Evolutionary conservation across 2,888 invertebrate species (phyloP), one percentile per base, ranked within the genome.

Genomic region (Fissipunctia ypsillon): DNA sequence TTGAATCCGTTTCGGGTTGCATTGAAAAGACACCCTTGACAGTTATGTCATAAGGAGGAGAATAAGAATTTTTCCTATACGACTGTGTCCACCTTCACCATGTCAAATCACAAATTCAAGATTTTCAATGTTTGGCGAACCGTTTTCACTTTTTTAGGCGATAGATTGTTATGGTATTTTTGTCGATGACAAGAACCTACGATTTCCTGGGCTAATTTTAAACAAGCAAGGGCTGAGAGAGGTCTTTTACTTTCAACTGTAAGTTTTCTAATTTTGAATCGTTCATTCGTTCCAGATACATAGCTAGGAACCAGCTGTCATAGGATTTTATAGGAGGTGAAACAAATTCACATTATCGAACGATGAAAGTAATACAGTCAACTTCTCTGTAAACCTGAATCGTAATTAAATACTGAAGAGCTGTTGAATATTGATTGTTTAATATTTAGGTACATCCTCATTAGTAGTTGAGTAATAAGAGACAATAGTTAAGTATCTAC

Each of bases 401-500:
- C 71, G 22, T 50, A n/a, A 12, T 25, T 48, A 7, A 41, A 4
- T 16, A 12, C n/a, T 28, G n/a, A 56, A 16, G 14, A 48, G 38
- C 31, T 57, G 48, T 48, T 59, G 48, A 59, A 43, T 22, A 73
- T 73, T 19, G 35, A 35, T n/a, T n/a, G n/a, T n/a, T n/a, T n/a
- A n/a, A n/a, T n/a, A n/a, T n/a, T n/a, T 10, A 22, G 22, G 50
- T 14, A n/a, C 10, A 4, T 25, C 4, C 16, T 48, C 10, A 5
- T 31, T 9, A 0, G 38, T 28, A 10, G 19, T 66, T 43, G 43
- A 52, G 43, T 38, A 61, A 54, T 28, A 48, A 4, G 9, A 56
- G n/a, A 56, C 31, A 76, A 38, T 54, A 7, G 63, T 50, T 28
- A 35, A 48, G n/a, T 43, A 56, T 41, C 14, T 59, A 45, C 52